Percentiles rank a stretch among this genome's conserved stretches.
Evolutionary conservation across 2,888 invertebrate species (phyloP).

Genomic region (Diachrysia chrysitis): DNA sequence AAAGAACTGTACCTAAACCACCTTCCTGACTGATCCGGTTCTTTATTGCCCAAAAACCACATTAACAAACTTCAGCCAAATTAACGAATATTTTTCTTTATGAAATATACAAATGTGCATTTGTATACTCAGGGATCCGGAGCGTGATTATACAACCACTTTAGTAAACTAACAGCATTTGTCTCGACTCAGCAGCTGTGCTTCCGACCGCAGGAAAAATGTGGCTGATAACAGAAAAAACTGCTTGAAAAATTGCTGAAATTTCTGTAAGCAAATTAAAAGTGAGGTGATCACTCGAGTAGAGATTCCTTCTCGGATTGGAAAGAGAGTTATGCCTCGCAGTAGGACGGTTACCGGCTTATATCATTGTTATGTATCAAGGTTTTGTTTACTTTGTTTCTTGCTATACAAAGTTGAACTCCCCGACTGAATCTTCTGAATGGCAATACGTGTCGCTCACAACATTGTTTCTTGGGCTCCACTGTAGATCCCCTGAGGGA

Average conservation of each 20-base stretch:
- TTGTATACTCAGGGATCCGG: too few species aligned
- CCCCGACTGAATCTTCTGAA: neutral
- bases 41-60: neutral
- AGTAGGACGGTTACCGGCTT: neutral
- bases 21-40: too few species aligned
- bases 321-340: neutral
- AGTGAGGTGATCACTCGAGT: neutral
- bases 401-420: neutral
- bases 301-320: neutral
- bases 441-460: neutral
- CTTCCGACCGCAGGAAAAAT: slow-evolving; percentile 3
- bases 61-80: neutral
- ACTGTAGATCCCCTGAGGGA: neutral
- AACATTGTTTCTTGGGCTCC: neutral
- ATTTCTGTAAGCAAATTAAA: neutral
- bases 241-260: neutral
- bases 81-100: neutral
- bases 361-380: neutral
- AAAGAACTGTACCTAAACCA: too few species aligned
- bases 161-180: slow-evolving; percentile 1
- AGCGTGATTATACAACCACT: neutral
- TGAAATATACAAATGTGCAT: neutral
- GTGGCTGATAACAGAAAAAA: slow-evolving; percentile 1
- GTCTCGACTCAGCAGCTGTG: slow-evolving; percentile 4
- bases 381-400: slow-evolving; percentile 1